Conservation (phyloP, 2,888 invertebrate genomes). For the Oeneis ivallda region DNA sequence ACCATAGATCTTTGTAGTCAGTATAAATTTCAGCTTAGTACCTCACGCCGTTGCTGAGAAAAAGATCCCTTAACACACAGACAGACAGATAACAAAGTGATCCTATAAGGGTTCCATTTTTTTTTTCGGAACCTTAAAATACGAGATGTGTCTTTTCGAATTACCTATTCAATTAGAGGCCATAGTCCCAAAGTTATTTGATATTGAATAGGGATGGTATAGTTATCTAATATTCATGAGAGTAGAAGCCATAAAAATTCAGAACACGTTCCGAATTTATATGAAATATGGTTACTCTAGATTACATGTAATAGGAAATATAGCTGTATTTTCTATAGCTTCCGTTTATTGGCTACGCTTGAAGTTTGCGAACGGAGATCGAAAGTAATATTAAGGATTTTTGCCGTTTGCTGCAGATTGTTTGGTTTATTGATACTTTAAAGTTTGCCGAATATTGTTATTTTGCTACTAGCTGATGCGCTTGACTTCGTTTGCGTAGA, state of each 20-base stretch:
- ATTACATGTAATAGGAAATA: conserved; percentile 27
- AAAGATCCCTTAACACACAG: no score
- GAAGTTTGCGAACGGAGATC: conserved; percentile 23
- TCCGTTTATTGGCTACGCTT: conserved; percentile 30
- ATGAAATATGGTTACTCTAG: conserved; percentile 27
- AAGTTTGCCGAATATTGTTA: conserved; percentile 15
- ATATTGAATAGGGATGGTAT: neutral
- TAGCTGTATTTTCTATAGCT: conserved; percentile 31
- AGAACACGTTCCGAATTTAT: neutral
- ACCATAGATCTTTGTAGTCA: no score
- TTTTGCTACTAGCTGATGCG: neutral
- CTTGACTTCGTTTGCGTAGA: no score
- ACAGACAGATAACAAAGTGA: no score
- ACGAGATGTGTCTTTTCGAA: no score
- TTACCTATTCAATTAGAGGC: neutral
- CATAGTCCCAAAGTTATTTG: neutral
- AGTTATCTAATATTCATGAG: neutral
- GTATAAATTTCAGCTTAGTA: no score
- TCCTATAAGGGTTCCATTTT: no score
- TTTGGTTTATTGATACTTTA: conserved; percentile 19
- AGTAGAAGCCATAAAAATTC: neutral
- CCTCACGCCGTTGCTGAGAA: no score
- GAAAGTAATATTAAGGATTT: conserved; percentile 22
- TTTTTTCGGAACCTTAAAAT: no score
- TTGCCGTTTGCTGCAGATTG: conserved; percentile 13